phyloP scores from a whole-genome alignment of 2,797 vertebrate genomes.

The Trematomus bernacchii region DNA sequence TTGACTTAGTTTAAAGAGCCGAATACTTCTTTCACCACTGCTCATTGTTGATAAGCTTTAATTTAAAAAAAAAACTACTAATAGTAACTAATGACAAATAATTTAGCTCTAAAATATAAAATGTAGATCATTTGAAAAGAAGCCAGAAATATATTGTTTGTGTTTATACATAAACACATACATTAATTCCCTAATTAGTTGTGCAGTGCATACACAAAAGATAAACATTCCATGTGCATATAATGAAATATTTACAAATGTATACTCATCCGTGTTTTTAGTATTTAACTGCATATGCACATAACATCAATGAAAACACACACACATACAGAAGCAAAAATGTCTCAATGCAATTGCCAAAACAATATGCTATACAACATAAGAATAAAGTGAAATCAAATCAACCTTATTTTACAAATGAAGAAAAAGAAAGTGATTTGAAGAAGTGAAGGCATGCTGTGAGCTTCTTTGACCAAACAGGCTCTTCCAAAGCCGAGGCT shows the following conservation, averaged over 20 bases:
- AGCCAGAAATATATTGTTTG: not conserved
- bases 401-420: not conserved
- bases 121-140: not conserved
- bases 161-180: not conserved
- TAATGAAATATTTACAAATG: not conserved
- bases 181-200: not conserved
- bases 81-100: not conserved
- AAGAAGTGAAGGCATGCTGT: not conserved
- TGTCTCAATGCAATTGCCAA: not conserved
- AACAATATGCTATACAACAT: not conserved
- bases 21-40: no score
- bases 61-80: not conserved
- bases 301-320: not conserved
- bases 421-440: not conserved
- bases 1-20: no score
- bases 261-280: not conserved
- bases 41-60: not conserved
- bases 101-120: not conserved
- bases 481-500: not conserved
- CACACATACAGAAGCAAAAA: not conserved
- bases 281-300: not conserved
- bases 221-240: not conserved
- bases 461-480: not conserved
- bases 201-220: not conserved
- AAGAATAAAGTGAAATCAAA: not conserved